These are phyloP conservation scores for Ctenomys sociabilis DNA, from an alignment of 2,113 vertebrate species.

Conservation along the genomic window DNA sequence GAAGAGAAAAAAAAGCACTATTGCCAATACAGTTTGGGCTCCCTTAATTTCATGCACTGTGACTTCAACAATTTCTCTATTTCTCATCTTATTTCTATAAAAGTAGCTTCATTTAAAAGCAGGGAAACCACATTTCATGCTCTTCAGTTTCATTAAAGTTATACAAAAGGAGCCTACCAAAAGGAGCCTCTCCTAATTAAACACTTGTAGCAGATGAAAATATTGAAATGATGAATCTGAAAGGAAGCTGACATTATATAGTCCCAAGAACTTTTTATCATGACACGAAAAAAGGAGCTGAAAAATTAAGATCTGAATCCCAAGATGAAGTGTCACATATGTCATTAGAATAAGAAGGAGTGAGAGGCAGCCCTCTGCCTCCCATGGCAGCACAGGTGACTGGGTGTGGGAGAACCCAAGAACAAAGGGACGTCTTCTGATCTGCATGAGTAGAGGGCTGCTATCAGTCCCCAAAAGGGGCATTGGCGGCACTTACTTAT, in stretches of 20 bases:
- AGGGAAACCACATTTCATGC: constrained; percentile 89
- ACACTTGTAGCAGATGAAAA: constrained; percentile 85
- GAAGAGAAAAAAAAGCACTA: constrained; percentile 32
- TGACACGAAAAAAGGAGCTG: constrained; percentile 56
- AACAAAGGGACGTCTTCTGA: not conserved
- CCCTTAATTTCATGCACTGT: constrained; percentile 91
- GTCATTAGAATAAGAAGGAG: constrained; percentile 51
- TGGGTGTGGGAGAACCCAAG: not conserved
- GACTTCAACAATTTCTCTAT: constrained; percentile 88
- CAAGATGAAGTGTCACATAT: constrained; percentile 44
- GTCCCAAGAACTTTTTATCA: constrained; percentile 75
- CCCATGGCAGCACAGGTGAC: constrained; percentile 32
- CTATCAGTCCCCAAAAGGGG: not conserved
- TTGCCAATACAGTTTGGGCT: constrained; percentile 82
- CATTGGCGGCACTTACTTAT: not conserved
- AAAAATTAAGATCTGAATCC: constrained; percentile 70
- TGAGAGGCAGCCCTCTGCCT: not conserved
- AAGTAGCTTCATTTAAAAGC: constrained; percentile 89
- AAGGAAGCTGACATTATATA: constrained; percentile 76
- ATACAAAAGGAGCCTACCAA: constrained; percentile 86
- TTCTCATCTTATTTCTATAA: constrained; percentile 89
- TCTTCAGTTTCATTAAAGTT: constrained; percentile 90
- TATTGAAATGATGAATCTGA: constrained; percentile 84
- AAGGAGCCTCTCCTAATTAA: constrained; percentile 86
- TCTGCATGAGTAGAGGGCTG: not conserved